A percentile compares a stretch with the other conserved stretches of the same genome.
Conservation (phyloP, 2,888 invertebrate genomes). For the Pachycephus smyrnensis region DNA sequence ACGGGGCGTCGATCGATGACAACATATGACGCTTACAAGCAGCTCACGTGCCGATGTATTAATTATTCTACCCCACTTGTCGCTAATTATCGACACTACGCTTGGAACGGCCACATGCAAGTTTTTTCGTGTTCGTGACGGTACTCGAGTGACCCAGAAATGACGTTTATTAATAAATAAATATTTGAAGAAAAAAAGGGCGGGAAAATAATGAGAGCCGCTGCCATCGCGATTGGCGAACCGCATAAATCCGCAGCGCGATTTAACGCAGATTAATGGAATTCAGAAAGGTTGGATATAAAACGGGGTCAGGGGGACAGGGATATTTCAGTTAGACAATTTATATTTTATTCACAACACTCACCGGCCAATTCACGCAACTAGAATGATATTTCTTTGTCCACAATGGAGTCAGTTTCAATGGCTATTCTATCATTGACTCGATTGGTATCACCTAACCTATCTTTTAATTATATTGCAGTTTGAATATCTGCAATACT, state of each 20-base stretch:
- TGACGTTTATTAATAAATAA: not conserved
- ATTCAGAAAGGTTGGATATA: not conserved
- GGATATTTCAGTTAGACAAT: not conserved
- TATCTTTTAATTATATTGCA: not conserved
- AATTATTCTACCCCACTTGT: not conserved
- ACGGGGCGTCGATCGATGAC: not conserved
- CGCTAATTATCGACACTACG: conserved; percentile 4
- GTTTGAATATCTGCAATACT: not conserved
- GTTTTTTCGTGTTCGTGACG: not conserved
- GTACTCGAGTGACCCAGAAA: not conserved
- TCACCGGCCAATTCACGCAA: not conserved
- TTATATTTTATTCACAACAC: not conserved
- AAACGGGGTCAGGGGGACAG: not conserved
- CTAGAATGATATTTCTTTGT: not conserved
- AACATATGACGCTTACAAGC: not conserved
- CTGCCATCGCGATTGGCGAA: not conserved
- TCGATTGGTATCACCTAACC: not conserved
- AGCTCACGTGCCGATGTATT: not conserved
- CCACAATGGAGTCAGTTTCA: not conserved
- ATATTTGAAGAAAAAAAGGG: not conserved
- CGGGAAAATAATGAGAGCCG: not conserved
- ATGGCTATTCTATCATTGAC: not conserved
- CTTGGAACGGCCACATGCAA: not conserved
- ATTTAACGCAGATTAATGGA: not conserved
- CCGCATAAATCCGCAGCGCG: not conserved